phyloP scores from a whole-genome alignment of 2,888 invertebrate species.

The Eristalis pertinax region DNA sequence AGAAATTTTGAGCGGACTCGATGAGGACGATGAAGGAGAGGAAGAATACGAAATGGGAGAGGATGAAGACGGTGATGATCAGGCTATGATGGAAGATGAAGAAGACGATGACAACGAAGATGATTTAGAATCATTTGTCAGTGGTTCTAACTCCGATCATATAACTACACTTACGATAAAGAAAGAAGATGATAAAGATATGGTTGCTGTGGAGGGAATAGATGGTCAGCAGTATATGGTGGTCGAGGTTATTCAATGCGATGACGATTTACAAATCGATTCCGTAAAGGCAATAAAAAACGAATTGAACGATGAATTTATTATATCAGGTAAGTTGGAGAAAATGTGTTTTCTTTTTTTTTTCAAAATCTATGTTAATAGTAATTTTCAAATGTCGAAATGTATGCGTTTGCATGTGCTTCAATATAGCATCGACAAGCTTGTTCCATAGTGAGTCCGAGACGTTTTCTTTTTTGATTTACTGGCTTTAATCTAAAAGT shows the following conservation, averaged over 20 bases:
- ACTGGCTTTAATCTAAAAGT: too few species aligned
- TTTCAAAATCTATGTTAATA: too few species aligned
- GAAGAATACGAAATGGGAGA: slow-evolving; percentile 76
- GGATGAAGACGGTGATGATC: slow-evolving; percentile 78
- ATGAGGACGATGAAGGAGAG: slow-evolving; percentile 76
- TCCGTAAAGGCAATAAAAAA: slow-evolving; percentile 37
- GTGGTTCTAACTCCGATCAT: neutral
- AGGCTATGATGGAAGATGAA: slow-evolving; percentile 78
- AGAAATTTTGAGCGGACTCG: slow-evolving; percentile 76
- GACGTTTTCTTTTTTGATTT: too few species aligned
- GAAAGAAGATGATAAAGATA: slow-evolving; percentile 82
- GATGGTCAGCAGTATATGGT: slow-evolving; percentile 94
- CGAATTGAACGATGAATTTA: slow-evolving; percentile 50
- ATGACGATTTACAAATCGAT: slow-evolving; percentile 81
- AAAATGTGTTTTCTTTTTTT: too few species aligned
- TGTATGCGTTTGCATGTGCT: too few species aligned
- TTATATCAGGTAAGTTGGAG: slow-evolving; percentile 52
- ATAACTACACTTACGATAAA: slow-evolving; percentile 79
- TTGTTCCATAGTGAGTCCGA: too few species aligned
- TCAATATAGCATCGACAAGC: too few species aligned
- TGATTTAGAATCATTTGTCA: slow-evolving; percentile 74
- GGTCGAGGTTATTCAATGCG: slow-evolving; percentile 92
- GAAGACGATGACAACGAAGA: slow-evolving; percentile 76
- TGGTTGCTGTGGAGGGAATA: slow-evolving; percentile 86
- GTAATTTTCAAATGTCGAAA: too few species aligned